A percentile compares a stretch with the other conserved stretches of the same genome.
Conservation (phyloP, 1,140 invertebrate species). For the Anadara kagoshimensis region DNA sequence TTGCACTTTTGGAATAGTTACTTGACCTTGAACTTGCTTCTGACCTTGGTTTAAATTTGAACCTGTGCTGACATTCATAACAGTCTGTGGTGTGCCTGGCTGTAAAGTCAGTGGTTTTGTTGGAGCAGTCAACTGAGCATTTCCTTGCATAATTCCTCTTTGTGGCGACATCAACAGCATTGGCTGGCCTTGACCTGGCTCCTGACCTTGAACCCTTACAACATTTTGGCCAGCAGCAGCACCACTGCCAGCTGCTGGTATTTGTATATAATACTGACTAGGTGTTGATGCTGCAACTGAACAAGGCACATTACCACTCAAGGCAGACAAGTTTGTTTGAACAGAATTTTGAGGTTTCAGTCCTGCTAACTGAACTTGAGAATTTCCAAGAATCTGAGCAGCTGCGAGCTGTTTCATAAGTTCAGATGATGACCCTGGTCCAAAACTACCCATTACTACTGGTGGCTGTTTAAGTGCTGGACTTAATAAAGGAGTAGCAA, state of each 20-base stretch:
- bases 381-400: constrained; percentile 15
- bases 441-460: constrained; percentile 1
- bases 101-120: background rate
- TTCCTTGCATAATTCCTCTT: background rate
- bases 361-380: background rate
- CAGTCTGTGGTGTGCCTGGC: background rate
- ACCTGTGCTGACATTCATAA: background rate
- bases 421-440: constrained; percentile 30
- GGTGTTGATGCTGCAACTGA: too few species aligned
- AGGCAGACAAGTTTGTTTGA: background rate
- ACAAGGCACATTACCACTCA: too few species aligned
- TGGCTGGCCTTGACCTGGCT: background rate
- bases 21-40: too few species aligned
- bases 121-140: background rate
- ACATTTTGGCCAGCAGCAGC: background rate
- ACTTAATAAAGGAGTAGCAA: too few species aligned
- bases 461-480: constrained; percentile 5
- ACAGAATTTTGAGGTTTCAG: too few species aligned
- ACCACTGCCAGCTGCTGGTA: background rate
- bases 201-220: constrained; percentile 15
- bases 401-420: constrained; percentile 34
- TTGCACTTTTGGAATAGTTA: too few species aligned
- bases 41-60: too few species aligned
- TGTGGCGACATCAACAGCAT: constrained; percentile 25
- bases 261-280: too few species aligned